Conservation (phyloP, 1,140 invertebrate species). For the Drosophila sturtevanti region DNA sequence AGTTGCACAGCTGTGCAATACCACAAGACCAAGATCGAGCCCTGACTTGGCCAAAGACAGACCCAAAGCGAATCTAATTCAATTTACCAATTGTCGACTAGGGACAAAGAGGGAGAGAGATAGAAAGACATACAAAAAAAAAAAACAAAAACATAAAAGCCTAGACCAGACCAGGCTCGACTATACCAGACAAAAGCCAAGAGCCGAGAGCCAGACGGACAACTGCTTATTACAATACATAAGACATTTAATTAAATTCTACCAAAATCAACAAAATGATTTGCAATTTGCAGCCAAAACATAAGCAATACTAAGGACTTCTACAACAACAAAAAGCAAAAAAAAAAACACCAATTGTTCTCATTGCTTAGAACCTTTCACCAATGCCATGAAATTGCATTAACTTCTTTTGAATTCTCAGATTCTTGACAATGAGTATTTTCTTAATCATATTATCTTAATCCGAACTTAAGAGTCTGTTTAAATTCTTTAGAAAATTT, state of each 20-base stretch:
- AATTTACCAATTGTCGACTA: slow-evolving; percentile 60
- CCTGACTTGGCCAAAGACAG: slow-evolving; percentile 36
- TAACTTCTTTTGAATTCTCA: not conserved
- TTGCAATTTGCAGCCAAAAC: not conserved
- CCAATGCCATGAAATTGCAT: not conserved
- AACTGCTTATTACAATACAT: slow-evolving; percentile 38
- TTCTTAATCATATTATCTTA: too few relatives aligned
- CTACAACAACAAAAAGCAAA: too few relatives aligned
- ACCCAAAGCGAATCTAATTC: slow-evolving; percentile 52
- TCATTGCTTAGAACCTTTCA: not conserved
- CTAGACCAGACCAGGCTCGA: not conserved
- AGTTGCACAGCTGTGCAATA: slow-evolving; percentile 69
- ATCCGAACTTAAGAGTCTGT: too few relatives aligned
- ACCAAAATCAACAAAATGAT: slow-evolving; percentile 12
- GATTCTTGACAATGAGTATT: not conserved
- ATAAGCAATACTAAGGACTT: not conserved
- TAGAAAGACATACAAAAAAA: not conserved
- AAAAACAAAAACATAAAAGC: slow-evolving; percentile 1
- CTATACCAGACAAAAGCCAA: not conserved
- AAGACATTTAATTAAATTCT: slow-evolving; percentile 56
- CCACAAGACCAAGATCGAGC: slow-evolving; percentile 33
- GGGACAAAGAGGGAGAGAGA: too few relatives aligned
- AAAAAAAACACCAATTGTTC: slow-evolving; percentile 12
- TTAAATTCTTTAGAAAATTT: too few relatives aligned
- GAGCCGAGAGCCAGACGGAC: slow-evolving; percentile 9